phyloP scores from a whole-genome alignment of 2,888 invertebrate genomes.

The Penaeus monodon region DNA sequence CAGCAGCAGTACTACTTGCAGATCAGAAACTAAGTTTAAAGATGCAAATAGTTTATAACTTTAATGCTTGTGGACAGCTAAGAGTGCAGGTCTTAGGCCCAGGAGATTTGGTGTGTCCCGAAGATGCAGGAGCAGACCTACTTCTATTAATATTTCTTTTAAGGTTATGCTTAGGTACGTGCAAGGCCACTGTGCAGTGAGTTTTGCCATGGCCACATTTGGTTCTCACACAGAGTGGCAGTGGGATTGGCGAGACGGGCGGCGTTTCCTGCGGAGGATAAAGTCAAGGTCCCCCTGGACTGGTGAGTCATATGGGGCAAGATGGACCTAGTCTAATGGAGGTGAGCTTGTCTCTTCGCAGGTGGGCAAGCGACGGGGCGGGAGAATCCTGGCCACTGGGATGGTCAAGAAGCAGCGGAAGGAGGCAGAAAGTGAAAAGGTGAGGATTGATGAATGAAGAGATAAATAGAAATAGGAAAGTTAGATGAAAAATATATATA shows the following conservation, averaged over 20 bases:
- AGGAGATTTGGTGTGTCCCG: slow-evolving; percentile 27
- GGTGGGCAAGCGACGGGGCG: slow-evolving; percentile 87
- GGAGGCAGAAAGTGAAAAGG: slow-evolving; percentile 48
- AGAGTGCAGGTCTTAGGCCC: slow-evolving; percentile 28
- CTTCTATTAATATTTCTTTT: slow-evolving; percentile 7
- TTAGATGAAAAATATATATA: too few species aligned
- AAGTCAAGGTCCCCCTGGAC: slow-evolving; percentile 61
- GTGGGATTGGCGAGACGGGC: slow-evolving; percentile 19
- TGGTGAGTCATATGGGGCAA: slow-evolving; percentile 57
- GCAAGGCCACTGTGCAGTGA: slow-evolving; percentile 23
- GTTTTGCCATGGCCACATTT: slow-evolving; percentile 52
- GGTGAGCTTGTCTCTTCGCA: slow-evolving; percentile 69
- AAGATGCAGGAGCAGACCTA: slow-evolving; percentile 32
- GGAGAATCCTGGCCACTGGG: slow-evolving; percentile 88
- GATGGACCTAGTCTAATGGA: slow-evolving; percentile 62
- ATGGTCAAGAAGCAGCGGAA: slow-evolving; percentile 86
- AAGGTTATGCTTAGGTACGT: slow-evolving; percentile 13
- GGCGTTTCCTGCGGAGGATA: slow-evolving; percentile 9
- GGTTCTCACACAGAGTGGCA: slow-evolving; percentile 48
- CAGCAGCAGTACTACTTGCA: background rate
- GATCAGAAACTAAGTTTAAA: slow-evolving; percentile 4
- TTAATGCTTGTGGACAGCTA: slow-evolving; percentile 18
- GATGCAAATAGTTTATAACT: background rate
- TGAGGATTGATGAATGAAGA: slow-evolving; percentile 1
- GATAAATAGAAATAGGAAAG: too few species aligned